Percentiles rank a stretch among this genome's conserved stretches.
Conservation (phyloP, 2,797 vertebrate genomes). For the Notoglanidium macrostoma region DNA sequence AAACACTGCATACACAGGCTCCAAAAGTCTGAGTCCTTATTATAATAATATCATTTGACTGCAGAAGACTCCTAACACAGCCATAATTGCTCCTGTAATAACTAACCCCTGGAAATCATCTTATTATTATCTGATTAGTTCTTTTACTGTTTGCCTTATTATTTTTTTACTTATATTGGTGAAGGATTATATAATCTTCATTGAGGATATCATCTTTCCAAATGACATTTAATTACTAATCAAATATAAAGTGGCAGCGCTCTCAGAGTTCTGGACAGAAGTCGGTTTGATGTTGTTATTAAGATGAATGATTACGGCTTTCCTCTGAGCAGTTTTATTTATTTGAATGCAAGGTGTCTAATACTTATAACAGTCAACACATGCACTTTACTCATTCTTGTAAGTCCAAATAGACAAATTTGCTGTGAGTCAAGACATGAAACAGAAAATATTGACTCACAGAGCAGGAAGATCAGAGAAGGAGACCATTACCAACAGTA, state of each 20-base stretch:
- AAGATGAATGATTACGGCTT: not conserved
- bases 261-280: not conserved
- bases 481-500: no score
- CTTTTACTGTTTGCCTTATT: not conserved
- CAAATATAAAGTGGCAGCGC: not conserved
- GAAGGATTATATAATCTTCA: not conserved
- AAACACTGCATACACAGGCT: conserved; percentile 1
- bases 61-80: not conserved
- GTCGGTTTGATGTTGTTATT: not conserved
- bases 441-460: not conserved
- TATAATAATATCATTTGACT: conserved; percentile 8
- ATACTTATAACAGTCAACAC: not conserved
- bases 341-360: not conserved
- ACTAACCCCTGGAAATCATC: not conserved
- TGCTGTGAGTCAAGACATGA: not conserved
- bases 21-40: conserved; percentile 10
- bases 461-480: not conserved
- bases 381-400: not conserved
- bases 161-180: not conserved
- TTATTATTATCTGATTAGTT: conserved; percentile 14
- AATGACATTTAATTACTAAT: not conserved
- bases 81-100: not conserved
- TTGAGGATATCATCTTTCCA: not conserved
- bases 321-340: not conserved
- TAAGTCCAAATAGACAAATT: not conserved